A percentile compares a stretch with the other conserved stretches of the same genome.
Conservation (phyloP, 2,797 vertebrate genomes). For the Salmo trutta region DNA sequence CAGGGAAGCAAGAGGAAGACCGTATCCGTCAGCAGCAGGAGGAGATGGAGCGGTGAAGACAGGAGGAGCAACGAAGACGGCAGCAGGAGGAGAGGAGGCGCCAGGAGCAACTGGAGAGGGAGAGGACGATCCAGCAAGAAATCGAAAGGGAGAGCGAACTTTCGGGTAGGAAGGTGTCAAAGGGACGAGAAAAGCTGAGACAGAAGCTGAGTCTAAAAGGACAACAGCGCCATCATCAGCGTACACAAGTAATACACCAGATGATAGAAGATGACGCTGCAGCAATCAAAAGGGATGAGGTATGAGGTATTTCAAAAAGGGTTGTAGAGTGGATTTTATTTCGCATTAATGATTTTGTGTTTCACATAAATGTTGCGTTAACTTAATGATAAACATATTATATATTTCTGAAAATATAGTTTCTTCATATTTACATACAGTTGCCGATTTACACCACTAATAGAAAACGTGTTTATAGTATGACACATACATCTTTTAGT, state of each 20-base stretch:
- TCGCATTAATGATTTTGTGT: no score
- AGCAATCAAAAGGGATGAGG: slow-evolving; percentile 28
- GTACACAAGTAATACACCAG: slow-evolving; percentile 27
- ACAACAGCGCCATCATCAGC: slow-evolving; percentile 17
- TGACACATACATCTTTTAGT: no score
- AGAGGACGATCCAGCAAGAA: slow-evolving; percentile 31
- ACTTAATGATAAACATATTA: no score
- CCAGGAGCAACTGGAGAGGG: slow-evolving; percentile 23
- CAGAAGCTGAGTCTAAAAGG: slow-evolving; percentile 31
- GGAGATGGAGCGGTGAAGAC: background rate
- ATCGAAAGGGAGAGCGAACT: slow-evolving; percentile 31
- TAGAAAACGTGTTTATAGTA: no score
- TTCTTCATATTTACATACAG: background rate
- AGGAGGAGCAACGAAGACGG: background rate
- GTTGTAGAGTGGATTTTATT: background rate
- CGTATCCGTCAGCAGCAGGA: slow-evolving; percentile 19
- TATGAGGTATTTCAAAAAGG: background rate
- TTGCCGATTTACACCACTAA: background rate
- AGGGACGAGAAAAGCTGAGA: slow-evolving; percentile 15
- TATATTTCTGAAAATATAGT: background rate
- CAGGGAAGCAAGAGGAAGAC: slow-evolving; percentile 14
- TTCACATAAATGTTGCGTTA: no score
- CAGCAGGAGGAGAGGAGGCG: slow-evolving; percentile 5
- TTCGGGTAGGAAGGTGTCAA: slow-evolving; percentile 24
- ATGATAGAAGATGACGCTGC: slow-evolving; percentile 36